phyloP scores from a whole-genome alignment of 2,888 invertebrate genomes.

The Mythimna lalbum region DNA sequence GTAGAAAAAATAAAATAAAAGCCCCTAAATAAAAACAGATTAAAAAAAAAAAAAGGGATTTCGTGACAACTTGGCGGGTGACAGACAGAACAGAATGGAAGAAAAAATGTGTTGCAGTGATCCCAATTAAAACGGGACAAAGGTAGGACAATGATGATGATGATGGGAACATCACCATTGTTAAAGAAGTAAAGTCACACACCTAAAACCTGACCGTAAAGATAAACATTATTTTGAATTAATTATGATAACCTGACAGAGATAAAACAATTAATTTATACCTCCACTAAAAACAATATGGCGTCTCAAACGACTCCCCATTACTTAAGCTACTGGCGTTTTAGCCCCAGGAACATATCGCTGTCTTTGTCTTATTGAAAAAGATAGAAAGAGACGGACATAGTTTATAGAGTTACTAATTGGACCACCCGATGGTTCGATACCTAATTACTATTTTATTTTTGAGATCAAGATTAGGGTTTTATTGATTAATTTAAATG shows the following conservation, averaged over 20 bases:
- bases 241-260: slow-evolving; percentile 15
- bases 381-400: slow-evolving; percentile 49
- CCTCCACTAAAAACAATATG: slow-evolving; percentile 62
- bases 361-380: slow-evolving; percentile 55
- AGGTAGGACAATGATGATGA: neutral
- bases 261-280: slow-evolving; percentile 54
- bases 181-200: neutral
- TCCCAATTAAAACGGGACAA: no score
- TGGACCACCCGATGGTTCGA: slow-evolving; percentile 77
- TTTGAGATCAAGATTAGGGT: slow-evolving; percentile 57
- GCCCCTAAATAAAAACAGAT: no score
- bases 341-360: slow-evolving; percentile 38
- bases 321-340: slow-evolving; percentile 71
- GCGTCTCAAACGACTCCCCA: slow-evolving; percentile 68
- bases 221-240: slow-evolving; percentile 18
- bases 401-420: slow-evolving; percentile 71
- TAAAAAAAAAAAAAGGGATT: no score
- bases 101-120: no score
- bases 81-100: no score
- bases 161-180: no score
- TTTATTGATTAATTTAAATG: slow-evolving; percentile 60
- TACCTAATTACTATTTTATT: slow-evolving; percentile 62
- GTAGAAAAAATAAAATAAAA: no score
- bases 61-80: no score
- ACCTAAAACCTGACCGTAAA: neutral